phyloP scores from a whole-genome alignment of 2,888 invertebrate genomes.

The Danaus chrysippus region DNA sequence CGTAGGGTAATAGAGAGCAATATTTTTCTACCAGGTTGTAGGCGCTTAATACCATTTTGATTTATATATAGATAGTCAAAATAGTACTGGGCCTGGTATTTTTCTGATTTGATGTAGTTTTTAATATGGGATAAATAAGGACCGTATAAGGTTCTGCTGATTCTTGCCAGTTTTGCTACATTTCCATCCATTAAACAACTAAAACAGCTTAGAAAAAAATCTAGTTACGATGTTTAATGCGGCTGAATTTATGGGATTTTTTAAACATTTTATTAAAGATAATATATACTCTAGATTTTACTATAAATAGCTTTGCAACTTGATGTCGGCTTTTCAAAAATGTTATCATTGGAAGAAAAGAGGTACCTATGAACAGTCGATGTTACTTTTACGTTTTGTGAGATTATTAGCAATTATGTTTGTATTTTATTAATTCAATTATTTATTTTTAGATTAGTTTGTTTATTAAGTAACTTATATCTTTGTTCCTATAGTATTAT shows the following conservation, averaged over 20 bases:
- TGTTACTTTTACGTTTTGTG: slow-evolving; percentile 62
- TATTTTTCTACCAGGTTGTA: slow-evolving; percentile 72
- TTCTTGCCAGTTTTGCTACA: slow-evolving; percentile 72
- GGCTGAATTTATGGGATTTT: slow-evolving; percentile 58
- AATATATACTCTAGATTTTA: slow-evolving; percentile 68
- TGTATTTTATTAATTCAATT: slow-evolving; percentile 41
- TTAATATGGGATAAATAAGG: slow-evolving; percentile 50
- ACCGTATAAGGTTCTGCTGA: slow-evolving; percentile 51
- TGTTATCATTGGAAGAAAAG: slow-evolving; percentile 74
- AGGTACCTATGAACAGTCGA: slow-evolving; percentile 74
- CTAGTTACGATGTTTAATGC: slow-evolving; percentile 60
- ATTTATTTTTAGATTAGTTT: slow-evolving; percentile 36
- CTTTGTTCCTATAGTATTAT: slow-evolving; percentile 31
- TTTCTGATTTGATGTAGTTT: slow-evolving; percentile 65
- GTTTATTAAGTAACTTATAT: slow-evolving; percentile 22
- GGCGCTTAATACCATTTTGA: slow-evolving; percentile 68
- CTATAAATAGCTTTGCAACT: slow-evolving; percentile 71
- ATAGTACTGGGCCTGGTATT: slow-evolving; percentile 65
- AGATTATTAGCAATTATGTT: slow-evolving; percentile 41
- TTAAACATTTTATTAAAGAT: slow-evolving; percentile 66
- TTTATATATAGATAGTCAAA: slow-evolving; percentile 60
- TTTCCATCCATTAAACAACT: slow-evolving; percentile 72
- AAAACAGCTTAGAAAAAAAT: slow-evolving; percentile 58
- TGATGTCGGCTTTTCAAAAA: slow-evolving; percentile 77
- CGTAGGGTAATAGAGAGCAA: slow-evolving; percentile 65